Conservation (phyloP, 1,140 invertebrate genomes). For the Drosophila parvula region DNA sequence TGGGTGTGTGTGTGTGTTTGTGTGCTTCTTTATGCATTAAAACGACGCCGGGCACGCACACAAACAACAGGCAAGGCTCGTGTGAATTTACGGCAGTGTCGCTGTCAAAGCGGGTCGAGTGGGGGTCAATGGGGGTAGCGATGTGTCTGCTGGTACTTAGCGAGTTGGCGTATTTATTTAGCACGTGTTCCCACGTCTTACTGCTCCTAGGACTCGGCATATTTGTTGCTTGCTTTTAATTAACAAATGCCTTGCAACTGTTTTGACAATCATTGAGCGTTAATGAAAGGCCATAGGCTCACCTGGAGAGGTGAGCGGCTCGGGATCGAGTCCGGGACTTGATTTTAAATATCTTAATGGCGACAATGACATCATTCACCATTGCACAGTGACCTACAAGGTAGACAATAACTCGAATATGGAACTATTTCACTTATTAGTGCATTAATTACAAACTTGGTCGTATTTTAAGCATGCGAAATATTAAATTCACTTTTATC, state of each 20-base stretch:
- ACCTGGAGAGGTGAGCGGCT: background rate
- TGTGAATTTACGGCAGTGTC: constrained; percentile 54
- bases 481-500: no score
- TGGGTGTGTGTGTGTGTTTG: background rate
- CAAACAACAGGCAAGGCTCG: constrained; percentile 15
- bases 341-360: constrained; percentile 4
- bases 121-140: background rate
- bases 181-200: constrained; percentile 45
- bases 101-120: constrained; percentile 16
- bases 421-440: no score
- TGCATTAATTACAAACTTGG: no score
- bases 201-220: constrained; percentile 15
- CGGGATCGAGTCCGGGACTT: background rate
- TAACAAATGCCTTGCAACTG: constrained; percentile 59
- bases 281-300: constrained; percentile 30
- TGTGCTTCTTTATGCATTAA: constrained; percentile 51
- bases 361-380: constrained; percentile 3
- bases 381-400: background rate
- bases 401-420: background rate
- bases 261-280: constrained; percentile 41
- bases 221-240: constrained; percentile 59
- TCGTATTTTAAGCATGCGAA: no score
- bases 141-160: constrained; percentile 48
- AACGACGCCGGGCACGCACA: constrained; percentile 27
- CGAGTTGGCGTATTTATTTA: constrained; percentile 50